These are phyloP conservation scores for Pyralis farinalis DNA, from an alignment of 2,888 invertebrate genomes.

Conservation along the genomic window DNA sequence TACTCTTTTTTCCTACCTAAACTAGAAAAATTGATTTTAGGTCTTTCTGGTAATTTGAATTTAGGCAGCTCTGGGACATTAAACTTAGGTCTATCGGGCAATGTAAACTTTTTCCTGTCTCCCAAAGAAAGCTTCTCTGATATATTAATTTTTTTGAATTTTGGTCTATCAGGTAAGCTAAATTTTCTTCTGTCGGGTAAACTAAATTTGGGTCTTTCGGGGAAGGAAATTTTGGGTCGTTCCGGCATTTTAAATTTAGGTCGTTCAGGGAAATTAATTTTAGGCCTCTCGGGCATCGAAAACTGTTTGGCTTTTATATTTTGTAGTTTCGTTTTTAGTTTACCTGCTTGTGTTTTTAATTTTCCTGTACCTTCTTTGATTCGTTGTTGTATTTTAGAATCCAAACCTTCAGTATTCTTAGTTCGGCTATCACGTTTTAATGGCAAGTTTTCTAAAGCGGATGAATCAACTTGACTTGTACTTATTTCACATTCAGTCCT, in stretches of 20 bases:
- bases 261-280: conserved; percentile 80
- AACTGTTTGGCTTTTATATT: conserved; percentile 81
- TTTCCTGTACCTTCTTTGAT: conserved; percentile 86
- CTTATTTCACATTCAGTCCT: conserved; percentile 84
- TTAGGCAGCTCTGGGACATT: conserved; percentile 78
- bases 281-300: conserved; percentile 76
- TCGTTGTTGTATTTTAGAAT: conserved; percentile 83
- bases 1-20: conserved; percentile 76
- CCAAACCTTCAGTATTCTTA: conserved; percentile 72
- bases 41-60: conserved; percentile 80
- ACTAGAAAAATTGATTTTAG: conserved; percentile 84
- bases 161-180: conserved; percentile 83
- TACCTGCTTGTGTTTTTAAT: conserved; percentile 85
- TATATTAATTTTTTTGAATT: conserved; percentile 70
- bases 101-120: conserved; percentile 82
- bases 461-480: conserved; percentile 85
- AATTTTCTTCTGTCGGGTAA: conserved; percentile 83
- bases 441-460: conserved; percentile 83
- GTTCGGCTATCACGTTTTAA: conserved; percentile 79
- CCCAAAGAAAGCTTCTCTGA: conserved; percentile 78
- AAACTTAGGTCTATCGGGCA: conserved; percentile 81
- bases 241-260: conserved; percentile 75
- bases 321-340: conserved; percentile 85
- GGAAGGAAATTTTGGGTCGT: conserved; percentile 76
- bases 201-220: conserved; percentile 80